These are phyloP conservation scores for Austrofundulus limnaeus DNA, from an alignment of 2,113 vertebrate genomes.

Conservation along the genomic window DNA sequence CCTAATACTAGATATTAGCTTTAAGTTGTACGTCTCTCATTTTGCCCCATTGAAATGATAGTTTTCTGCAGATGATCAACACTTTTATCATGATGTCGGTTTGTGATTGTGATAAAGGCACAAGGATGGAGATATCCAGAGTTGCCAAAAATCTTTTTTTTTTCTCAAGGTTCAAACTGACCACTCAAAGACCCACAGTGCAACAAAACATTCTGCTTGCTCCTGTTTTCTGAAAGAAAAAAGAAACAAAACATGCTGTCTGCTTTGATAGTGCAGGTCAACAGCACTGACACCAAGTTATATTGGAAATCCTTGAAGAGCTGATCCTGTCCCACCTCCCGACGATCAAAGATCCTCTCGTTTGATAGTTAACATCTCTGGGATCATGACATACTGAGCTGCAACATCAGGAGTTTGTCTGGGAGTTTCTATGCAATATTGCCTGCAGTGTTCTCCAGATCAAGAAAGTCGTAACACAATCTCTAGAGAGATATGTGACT, in stretches of 20 bases:
- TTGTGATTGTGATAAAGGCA: neutral
- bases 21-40: neutral
- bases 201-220: constrained; percentile 6
- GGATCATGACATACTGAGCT: neutral
- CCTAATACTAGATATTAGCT: too few species aligned
- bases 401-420: constrained; percentile 3
- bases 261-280: constrained; percentile 17
- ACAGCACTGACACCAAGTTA: constrained; percentile 21
- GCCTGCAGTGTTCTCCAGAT: constrained; percentile 6
- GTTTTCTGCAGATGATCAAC: too few species aligned
- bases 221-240: constrained; percentile 15
- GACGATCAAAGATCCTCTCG: constrained; percentile 6
- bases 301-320: constrained; percentile 27
- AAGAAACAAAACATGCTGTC: neutral
- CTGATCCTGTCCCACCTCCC: neutral
- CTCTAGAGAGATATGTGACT: constrained; percentile 25
- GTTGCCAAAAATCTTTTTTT: constrained; percentile 33
- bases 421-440: constrained; percentile 11
- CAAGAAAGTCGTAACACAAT: constrained; percentile 2
- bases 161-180: constrained; percentile 18
- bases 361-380: neutral
- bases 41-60: too few species aligned
- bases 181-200: constrained; percentile 4
- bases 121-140: constrained; percentile 5
- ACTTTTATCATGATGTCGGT: too few species aligned